Evolutionary conservation across 2,113 vertebrate genomes (phyloP), one percentile per base, ranked within the genome.

Genomic region (Hymenochirus boettgeri): DNA sequence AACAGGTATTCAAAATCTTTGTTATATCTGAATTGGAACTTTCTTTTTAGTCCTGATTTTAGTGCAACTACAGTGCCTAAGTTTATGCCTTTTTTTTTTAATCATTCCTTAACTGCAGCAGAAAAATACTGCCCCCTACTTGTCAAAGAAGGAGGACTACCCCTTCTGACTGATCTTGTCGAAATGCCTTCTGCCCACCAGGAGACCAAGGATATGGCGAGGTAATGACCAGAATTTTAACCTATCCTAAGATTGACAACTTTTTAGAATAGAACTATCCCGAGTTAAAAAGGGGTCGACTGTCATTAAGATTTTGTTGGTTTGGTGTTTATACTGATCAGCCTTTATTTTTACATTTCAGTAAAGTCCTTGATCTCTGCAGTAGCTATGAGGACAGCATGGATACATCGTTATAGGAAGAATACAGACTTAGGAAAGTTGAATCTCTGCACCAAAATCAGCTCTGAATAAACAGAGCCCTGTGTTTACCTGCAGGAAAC

Each of bases 201-300:
- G 12, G 93, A 97, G 72, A 98, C 96, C 62, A 96, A 96, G 91
- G 91, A 92, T 39, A 99, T 98, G 96, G 95, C 94, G 72, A 81
- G 92, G 96, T 97, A 83, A 74, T 82, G 74, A 48, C 18, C n/a
- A n/a, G n/a, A n/a, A n/a, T n/a, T n/a, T n/a, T n/a, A n/a, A n/a
- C n/a, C n/a, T n/a, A n/a, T n/a, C n/a, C n/a, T n/a, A n/a, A n/a
- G n/a, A n/a, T n/a, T n/a, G n/a, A n/a, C n/a, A n/a, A n/a, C n/a
- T n/a, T n/a, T n/a, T n/a, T n/a, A n/a, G n/a, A n/a, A n/a, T n/a
- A n/a, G n/a, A n/a, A n/a, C n/a, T n/a, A n/a, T n/a, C n/a, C n/a
- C n/a, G n/a, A n/a, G n/a, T n/a, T n/a, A n/a, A n/a, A n/a, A n/a
- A n/a, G n/a, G n/a, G n/a, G n/a, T n/a, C n/a, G n/a, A n/a, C n/a